Percentiles rank a stretch among this genome's conserved stretches.
Evolutionary conservation across 2,888 invertebrate genomes (phyloP).

Genomic region (Muschampia plurimacula): DNA sequence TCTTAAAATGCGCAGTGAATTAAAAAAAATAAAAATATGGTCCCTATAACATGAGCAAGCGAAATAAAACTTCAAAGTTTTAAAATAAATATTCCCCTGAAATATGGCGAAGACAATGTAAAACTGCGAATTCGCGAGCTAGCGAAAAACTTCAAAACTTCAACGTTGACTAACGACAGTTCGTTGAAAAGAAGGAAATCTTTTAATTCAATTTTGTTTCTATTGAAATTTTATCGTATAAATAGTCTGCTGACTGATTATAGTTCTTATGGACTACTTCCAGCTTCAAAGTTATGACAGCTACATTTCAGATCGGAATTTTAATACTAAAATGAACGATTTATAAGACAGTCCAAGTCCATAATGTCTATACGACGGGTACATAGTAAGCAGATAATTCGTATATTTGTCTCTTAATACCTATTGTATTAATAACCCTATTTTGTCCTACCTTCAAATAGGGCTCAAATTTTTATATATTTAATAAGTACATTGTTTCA

Average conservation of each 20-base stretch:
- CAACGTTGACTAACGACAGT: constrained; percentile 61
- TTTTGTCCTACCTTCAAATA: too few species aligned
- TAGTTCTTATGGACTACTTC: constrained; percentile 34
- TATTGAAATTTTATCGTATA: constrained; percentile 40
- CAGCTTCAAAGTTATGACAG: constrained; percentile 31
- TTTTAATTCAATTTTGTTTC: constrained; percentile 59
- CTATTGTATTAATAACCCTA: too few species aligned
- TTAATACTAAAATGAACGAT: neutral
- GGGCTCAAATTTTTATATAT: too few species aligned
- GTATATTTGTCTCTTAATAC: too few species aligned
- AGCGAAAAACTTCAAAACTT: constrained; percentile 60
- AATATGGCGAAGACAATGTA: constrained; percentile 63
- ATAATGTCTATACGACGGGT: too few species aligned
- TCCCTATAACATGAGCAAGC: constrained; percentile 31
- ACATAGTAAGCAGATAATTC: too few species aligned
- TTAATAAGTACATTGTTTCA: too few species aligned
- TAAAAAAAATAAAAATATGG: neutral
- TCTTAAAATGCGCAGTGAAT: neutral
- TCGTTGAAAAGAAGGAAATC: constrained; percentile 54
- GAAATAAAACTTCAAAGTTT: constrained; percentile 51
- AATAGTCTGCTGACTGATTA: constrained; percentile 40
- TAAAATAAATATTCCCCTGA: constrained; percentile 58
- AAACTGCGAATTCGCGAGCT: constrained; percentile 55
- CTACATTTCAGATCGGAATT: constrained; percentile 11
- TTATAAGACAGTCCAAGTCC: neutral